Conservation (phyloP, 2,888 invertebrate species). For the Monoplex corrugatus region DNA sequence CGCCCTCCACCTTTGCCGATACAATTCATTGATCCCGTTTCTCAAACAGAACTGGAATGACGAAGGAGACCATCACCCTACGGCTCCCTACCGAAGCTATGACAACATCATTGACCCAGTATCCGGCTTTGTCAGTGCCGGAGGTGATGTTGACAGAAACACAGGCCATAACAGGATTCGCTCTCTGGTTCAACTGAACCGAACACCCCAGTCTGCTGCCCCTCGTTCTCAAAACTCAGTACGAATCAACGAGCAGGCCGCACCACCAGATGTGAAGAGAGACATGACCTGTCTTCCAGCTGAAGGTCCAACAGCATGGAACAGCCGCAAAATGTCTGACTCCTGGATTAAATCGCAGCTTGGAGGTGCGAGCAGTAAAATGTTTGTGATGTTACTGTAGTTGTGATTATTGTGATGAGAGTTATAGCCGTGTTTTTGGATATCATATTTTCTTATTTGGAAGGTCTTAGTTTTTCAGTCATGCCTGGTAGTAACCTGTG, state of each 20-base stretch:
- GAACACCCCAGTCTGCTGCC: constrained; percentile 73
- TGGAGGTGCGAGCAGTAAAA: constrained; percentile 78
- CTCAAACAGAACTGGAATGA: constrained; percentile 76
- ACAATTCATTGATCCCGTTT: constrained; percentile 12
- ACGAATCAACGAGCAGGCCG: constrained; percentile 64
- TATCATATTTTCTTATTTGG: too few species aligned
- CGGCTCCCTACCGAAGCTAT: constrained; percentile 75
- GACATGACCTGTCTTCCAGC: constrained; percentile 73
- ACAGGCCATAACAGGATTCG: constrained; percentile 74
- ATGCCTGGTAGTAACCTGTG: too few species aligned
- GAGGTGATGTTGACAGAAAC: constrained; percentile 77
- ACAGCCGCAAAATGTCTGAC: constrained; percentile 75
- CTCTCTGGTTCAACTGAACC: constrained; percentile 73
- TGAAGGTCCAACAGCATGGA: constrained; percentile 78
- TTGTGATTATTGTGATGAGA: too few species aligned
- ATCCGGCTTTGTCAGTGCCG: constrained; percentile 79
- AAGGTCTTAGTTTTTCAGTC: too few species aligned
- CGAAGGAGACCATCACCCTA: constrained; percentile 74
- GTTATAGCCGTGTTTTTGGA: too few species aligned
- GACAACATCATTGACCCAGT: constrained; percentile 79
- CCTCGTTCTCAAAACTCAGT: constrained; percentile 72
- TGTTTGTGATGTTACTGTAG: too few species aligned
- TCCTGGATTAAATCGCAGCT: constrained; percentile 74
- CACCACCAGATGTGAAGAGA: constrained; percentile 74
- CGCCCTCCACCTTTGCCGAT: too few species aligned